A percentile compares a stretch with the other conserved stretches of the same genome.
phyloP scores from a whole-genome alignment of 1,140 invertebrate genomes.

The Manduca sexta region DNA sequence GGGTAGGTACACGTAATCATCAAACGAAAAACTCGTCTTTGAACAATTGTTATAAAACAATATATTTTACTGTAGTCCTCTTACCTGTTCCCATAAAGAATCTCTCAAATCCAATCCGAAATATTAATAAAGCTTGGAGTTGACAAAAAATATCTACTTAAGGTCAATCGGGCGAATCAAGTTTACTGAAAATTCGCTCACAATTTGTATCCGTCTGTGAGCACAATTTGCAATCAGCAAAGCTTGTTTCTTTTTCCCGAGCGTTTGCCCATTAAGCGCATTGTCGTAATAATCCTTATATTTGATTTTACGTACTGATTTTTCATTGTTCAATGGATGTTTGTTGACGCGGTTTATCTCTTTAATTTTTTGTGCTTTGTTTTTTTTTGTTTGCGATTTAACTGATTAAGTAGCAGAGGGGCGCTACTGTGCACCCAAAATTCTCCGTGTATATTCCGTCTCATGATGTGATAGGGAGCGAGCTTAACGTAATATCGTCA shows the following conservation, averaged over 20 bases:
- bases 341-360: background rate
- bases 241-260: slow-evolving; percentile 38
- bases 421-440: too few relatives aligned
- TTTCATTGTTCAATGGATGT: too few relatives aligned
- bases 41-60: too few relatives aligned
- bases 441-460: too few relatives aligned
- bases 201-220: slow-evolving; percentile 48
- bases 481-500: too few relatives aligned
- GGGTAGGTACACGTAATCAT: too few relatives aligned
- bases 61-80: too few relatives aligned
- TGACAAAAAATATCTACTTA: slow-evolving; percentile 31
- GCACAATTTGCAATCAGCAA: slow-evolving; percentile 60
- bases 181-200: slow-evolving; percentile 41
- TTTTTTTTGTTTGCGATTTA: background rate
- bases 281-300: slow-evolving; percentile 18
- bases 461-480: too few relatives aligned
- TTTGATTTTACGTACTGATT: slow-evolving; percentile 3
- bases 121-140: slow-evolving; percentile 24
- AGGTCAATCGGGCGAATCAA: slow-evolving; percentile 43
- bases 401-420: too few relatives aligned
- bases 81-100: too few relatives aligned
- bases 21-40: too few relatives aligned
- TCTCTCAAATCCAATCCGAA: too few relatives aligned
- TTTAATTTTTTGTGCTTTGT: background rate
- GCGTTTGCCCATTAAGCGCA: slow-evolving; percentile 30